A percentile compares a stretch with the other conserved stretches of the same genome.
phyloP scores from a whole-genome alignment of 2,888 invertebrate species.

The Drosophila borborema region DNA sequence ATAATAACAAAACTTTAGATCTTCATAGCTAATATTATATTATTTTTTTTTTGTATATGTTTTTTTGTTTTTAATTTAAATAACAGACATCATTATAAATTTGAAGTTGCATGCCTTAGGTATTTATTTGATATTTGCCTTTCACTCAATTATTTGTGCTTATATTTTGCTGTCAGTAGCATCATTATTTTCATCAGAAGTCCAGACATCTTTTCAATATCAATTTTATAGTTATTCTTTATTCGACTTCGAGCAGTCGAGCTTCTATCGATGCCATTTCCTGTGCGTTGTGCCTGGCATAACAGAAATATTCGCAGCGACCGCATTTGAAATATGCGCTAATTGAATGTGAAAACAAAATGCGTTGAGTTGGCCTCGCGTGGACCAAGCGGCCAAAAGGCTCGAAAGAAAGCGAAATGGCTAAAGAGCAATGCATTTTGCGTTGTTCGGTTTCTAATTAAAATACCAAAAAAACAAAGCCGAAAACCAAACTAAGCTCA shows the following conservation, averaged over 20 bases:
- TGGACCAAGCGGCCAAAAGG: constrained; percentile 17
- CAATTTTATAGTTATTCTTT: constrained; percentile 17
- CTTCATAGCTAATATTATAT: not conserved
- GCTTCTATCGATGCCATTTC: constrained; percentile 51
- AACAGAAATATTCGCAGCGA: constrained; percentile 52
- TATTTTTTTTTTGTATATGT: not conserved
- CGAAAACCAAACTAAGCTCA: constrained; percentile 65
- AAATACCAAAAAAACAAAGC: constrained; percentile 64
- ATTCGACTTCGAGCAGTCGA: not conserved
- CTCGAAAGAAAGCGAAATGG: constrained; percentile 58
- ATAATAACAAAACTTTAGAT: not conserved
- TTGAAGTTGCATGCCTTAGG: not conserved
- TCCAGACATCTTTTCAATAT: not conserved
- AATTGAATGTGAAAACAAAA: constrained; percentile 76
- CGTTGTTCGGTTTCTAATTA: constrained; percentile 78
- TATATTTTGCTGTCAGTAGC: not conserved
- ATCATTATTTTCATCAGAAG: constrained; percentile 5
- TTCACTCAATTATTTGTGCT: not conserved
- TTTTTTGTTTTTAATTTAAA: not conserved
- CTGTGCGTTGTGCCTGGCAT: constrained; percentile 52
- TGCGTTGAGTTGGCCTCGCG: constrained; percentile 37
- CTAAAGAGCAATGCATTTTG: constrained; percentile 70
- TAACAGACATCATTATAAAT: not conserved
- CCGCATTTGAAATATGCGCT: constrained; percentile 73
- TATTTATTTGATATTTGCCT: not conserved